These are phyloP conservation scores for Galago senegalensis DNA, from an alignment of 2,797 vertebrate species.

Conservation along the genomic window DNA sequence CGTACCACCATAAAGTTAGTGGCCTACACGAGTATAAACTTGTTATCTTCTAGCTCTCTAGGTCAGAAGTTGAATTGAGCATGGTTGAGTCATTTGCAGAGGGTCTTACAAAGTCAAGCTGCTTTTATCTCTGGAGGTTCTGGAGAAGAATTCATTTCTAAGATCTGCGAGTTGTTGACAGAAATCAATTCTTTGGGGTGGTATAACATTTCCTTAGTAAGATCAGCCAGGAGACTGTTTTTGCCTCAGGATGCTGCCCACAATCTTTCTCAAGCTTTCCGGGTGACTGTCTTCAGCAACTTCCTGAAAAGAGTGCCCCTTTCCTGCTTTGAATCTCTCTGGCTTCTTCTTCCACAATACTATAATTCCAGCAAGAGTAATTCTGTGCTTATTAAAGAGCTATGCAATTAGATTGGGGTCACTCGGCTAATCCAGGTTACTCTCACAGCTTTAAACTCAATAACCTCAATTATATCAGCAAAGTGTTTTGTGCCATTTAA, in stretches of 20 bases:
- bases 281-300: neutral
- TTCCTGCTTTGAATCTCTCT: neutral
- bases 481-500: neutral
- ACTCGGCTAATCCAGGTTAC: neutral
- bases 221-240: fast-evolving
- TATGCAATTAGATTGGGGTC: neutral
- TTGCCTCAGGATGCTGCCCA: fast-evolving
- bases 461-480: slow-evolving; percentile 1
- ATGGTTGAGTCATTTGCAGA: neutral
- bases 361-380: neutral
- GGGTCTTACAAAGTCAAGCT: neutral
- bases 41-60: neutral
- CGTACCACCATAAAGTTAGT: neutral
- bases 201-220: neutral
- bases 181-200: neutral
- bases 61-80: neutral
- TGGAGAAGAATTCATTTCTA: neutral
- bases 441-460: neutral
- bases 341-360: neutral
- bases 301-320: neutral
- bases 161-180: neutral
- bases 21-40: neutral
- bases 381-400: neutral
- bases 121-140: neutral
- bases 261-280: neutral